A percentile compares a stretch with the other conserved stretches of the same genome.
Evolutionary conservation across 2,888 invertebrate species (phyloP).

Genomic region (Caenorhabditis sp.): DNA sequence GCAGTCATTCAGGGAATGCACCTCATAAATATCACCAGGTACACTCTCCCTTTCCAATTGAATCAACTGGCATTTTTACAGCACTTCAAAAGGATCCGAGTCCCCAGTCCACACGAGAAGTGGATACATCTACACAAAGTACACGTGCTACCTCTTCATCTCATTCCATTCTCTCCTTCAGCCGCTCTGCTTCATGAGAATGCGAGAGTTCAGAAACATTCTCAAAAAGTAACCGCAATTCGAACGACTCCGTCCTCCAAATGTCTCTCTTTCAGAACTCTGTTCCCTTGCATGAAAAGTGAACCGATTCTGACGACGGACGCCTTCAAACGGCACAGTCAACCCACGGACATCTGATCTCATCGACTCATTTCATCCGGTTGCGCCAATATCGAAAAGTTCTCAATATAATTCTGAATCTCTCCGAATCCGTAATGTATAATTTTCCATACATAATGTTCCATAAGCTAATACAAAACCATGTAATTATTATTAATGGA

Average conservation of each 20-base stretch:
- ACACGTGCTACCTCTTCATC: constrained; percentile 64
- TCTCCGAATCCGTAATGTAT: no score
- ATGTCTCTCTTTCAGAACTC: constrained; percentile 34
- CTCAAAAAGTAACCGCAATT: constrained; percentile 60
- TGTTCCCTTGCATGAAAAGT: constrained; percentile 33
- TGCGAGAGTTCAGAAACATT: constrained; percentile 68
- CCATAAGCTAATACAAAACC: no score
- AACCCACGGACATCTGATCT: constrained; percentile 51
- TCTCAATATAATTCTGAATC: no score
- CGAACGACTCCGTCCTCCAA: no score
- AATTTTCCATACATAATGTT: no score
- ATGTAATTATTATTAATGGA: no score
- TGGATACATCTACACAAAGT: constrained; percentile 54
- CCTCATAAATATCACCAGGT: constrained; percentile 57
- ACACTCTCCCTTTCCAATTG: background rate
- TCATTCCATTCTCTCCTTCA: constrained; percentile 70
- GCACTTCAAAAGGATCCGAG: constrained; percentile 34
- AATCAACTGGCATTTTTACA: background rate
- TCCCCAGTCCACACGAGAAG: constrained; percentile 33
- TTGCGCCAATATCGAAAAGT: constrained; percentile 24
- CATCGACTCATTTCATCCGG: background rate
- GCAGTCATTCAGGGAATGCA: constrained; percentile 66
- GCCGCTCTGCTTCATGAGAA: constrained; percentile 72
- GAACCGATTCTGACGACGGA: constrained; percentile 46
- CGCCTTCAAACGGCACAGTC: constrained; percentile 36